Conservation (phyloP, 1,140 invertebrate species). For the Drosophila subobscura region DNA sequence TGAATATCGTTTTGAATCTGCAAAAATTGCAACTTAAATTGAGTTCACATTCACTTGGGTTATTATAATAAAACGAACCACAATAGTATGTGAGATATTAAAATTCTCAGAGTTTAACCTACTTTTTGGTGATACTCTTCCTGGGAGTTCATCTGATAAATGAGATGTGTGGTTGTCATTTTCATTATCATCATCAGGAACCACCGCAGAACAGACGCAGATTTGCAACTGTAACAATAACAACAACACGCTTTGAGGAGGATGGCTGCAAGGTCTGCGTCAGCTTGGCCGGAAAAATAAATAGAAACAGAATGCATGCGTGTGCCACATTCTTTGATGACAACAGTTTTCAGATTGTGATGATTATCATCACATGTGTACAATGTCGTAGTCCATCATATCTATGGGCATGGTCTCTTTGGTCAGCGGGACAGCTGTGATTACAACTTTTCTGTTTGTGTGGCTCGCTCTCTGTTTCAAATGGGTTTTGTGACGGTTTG, state of each 20-base stretch:
- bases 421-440: slow-evolving; percentile 68
- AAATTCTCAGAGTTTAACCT: no score
- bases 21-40: background rate
- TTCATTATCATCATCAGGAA: slow-evolving; percentile 35
- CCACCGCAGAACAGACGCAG: slow-evolving; percentile 34
- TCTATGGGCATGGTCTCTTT: slow-evolving; percentile 39
- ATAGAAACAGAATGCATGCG: slow-evolving; percentile 45
- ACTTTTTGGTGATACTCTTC: no score
- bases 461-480: slow-evolving; percentile 26
- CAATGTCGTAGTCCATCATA: slow-evolving; percentile 36
- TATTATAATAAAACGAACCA: no score
- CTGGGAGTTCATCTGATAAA: no score
- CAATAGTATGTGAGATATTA: no score
- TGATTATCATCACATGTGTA: slow-evolving; percentile 14
- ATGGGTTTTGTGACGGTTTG: slow-evolving; percentile 73
- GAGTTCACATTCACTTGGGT: background rate
- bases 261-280: slow-evolving; percentile 51
- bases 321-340: slow-evolving; percentile 28
- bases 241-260: slow-evolving; percentile 25
- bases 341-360: slow-evolving; percentile 49
- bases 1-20: no score
- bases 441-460: slow-evolving; percentile 79
- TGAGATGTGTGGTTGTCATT: slow-evolving; percentile 21
- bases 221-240: slow-evolving; percentile 22
- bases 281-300: slow-evolving; percentile 70